Base-by-base conservation (phyloP, 2,113 vertebrate genomes). In the Oostethus manadensis region DNA sequence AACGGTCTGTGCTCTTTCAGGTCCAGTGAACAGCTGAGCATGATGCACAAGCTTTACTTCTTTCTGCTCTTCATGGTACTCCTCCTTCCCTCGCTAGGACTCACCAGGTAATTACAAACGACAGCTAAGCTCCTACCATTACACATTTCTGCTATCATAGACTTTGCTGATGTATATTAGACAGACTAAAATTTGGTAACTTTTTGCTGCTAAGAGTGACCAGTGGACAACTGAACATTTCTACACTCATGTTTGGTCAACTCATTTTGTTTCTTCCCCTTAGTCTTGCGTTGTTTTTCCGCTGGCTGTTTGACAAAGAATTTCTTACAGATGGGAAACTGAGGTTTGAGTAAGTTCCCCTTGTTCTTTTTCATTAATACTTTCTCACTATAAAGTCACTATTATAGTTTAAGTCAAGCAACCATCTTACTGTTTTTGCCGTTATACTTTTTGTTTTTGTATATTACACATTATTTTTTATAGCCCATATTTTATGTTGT, bases 51-150 rank as follows among this genome's bases (percentile, higher is more conserved):
- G 67, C 87, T 98, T 48, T 99, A 98, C 88, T 91, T 91, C 70
- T 99, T 97, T 85, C 84, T 99, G 78, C 90, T 98, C 71, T 99
- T 98, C 84, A 99, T 98, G 97, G 94, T 99, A 38, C 77, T 99
- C 59, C 94, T 99, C 70, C 88, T 99, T 58, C 97, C 97, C 2
- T 99, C 97, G 0, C 90, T 99, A 2, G 96, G 96, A 55, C 92
- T 99, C 72, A 96, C 95, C 76, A 99, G 96, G 97, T 99, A 88
- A 79, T 29, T 35, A 48, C 16, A 10, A 17, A 9, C 8, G 8
- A 4, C 20, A 8, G 4, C 62, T 33, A 7, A 8, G 29, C 29
- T 15, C 14, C 4, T 13, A 5, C 26, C 18, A 15, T 17, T 4
- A 51, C 6, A 46, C 40, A 43, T 42, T 23, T 17, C 35, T 35